Evolutionary conservation across 2,888 invertebrate genomes (phyloP).

Genomic region (Plebejus argus): DNA sequence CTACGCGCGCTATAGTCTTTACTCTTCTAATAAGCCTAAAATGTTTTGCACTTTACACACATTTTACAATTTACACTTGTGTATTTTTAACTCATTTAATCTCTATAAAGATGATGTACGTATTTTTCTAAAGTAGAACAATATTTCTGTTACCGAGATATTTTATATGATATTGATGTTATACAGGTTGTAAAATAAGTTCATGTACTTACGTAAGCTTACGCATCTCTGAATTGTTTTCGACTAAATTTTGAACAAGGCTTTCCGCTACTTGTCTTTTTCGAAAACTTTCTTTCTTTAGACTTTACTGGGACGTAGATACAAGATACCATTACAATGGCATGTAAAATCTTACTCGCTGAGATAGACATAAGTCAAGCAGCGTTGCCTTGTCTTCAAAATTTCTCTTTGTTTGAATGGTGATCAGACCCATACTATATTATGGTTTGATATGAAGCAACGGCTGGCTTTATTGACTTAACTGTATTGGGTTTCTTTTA

Average conservation of each 20-base stretch:
- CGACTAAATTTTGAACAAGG: too few species aligned
- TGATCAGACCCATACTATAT: too few species aligned
- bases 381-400: too few species aligned
- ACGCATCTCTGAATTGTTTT: too few species aligned
- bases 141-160: background rate
- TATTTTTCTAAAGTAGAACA: conserved; percentile 2
- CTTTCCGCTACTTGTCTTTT: too few species aligned
- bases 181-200: background rate
- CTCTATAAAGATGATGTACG: background rate
- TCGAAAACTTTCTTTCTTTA: too few species aligned
- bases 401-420: too few species aligned
- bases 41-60: conserved; percentile 10
- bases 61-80: background rate
- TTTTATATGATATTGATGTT: background rate
- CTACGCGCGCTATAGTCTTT: background rate
- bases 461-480: background rate
- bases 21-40: background rate
- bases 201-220: too few species aligned
- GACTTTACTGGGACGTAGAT: too few species aligned
- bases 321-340: too few species aligned
- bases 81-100: background rate
- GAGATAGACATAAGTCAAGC: too few species aligned
- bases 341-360: too few species aligned
- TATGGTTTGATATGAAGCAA: background rate
- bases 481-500: background rate